These are phyloP conservation scores for Iguana delicatissima DNA, from an alignment of 2,797 vertebrate genomes.

Conservation along the genomic window DNA sequence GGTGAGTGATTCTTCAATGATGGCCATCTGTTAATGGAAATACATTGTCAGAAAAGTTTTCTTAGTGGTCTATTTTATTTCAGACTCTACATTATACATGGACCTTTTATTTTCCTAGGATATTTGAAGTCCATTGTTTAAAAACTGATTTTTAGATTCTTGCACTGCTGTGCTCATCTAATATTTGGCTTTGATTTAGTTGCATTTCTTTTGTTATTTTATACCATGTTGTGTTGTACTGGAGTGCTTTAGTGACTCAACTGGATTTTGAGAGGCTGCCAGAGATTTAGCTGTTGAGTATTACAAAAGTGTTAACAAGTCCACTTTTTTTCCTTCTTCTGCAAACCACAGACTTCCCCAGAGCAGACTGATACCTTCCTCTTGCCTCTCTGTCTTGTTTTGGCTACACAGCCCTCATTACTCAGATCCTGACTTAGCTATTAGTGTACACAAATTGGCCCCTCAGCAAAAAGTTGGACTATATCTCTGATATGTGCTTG, in stretches of 20 bases:
- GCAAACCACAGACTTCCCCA: no score
- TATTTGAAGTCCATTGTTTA: not conserved
- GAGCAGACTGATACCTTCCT: no score
- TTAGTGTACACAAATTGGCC: not conserved
- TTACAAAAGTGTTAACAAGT: not conserved
- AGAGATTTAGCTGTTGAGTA: not conserved
- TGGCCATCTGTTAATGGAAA: not conserved
- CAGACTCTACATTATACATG: not conserved
- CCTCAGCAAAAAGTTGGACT: not conserved
- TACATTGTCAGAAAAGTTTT: not conserved
- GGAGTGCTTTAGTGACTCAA: not conserved
- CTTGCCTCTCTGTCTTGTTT: no score
- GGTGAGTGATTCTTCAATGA: not conserved
- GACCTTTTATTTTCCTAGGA: not conserved
- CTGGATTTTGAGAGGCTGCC: not conserved
- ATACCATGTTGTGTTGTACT: not conserved
- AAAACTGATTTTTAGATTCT: not conserved
- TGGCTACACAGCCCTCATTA: no score
- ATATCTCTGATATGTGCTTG: not conserved
- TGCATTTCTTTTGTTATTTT: not conserved
- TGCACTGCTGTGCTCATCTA: not conserved
- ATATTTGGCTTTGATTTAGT: no score
- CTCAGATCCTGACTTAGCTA: not conserved
- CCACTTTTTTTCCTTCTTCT: no score
- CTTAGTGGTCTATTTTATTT: not conserved